A percentile compares a stretch with the other conserved stretches of the same genome.
Evolutionary conservation across 2,888 invertebrate species (phyloP).

Genomic region (Dinocampus coccinellae): DNA sequence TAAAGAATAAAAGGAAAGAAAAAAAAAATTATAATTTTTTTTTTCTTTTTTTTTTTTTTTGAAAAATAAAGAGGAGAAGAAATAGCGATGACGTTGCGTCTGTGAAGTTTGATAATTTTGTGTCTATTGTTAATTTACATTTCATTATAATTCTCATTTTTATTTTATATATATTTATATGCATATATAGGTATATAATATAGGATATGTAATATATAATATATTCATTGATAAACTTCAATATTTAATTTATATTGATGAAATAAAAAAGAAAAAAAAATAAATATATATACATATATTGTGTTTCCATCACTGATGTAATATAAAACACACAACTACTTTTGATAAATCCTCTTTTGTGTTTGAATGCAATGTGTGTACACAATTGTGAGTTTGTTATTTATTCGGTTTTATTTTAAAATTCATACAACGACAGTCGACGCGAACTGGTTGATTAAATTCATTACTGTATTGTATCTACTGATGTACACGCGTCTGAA

Average conservation of each 20-base stretch:
- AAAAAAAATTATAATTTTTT: too few species aligned
- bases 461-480: slow-evolving; percentile 42
- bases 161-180: background rate
- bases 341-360: too few species aligned
- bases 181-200: too few species aligned
- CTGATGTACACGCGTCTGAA: background rate
- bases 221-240: too few species aligned
- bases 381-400: slow-evolving; percentile 27
- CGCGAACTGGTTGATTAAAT: slow-evolving; percentile 48
- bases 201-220: too few species aligned
- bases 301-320: too few species aligned
- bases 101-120: background rate
- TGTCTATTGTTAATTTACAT: background rate
- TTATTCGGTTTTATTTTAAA: slow-evolving; percentile 47
- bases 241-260: too few species aligned
- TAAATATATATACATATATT: too few species aligned
- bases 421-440: slow-evolving; percentile 48
- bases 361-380: background rate
- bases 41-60: too few species aligned
- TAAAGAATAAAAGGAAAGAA: background rate
- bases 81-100: background rate
- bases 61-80: too few species aligned
- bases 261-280: too few species aligned
- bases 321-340: too few species aligned
- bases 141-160: background rate